Conservation (phyloP, 35 echinoderm and acorn worm genomes). For the Strongylocentrotus purpuratus region DNA sequence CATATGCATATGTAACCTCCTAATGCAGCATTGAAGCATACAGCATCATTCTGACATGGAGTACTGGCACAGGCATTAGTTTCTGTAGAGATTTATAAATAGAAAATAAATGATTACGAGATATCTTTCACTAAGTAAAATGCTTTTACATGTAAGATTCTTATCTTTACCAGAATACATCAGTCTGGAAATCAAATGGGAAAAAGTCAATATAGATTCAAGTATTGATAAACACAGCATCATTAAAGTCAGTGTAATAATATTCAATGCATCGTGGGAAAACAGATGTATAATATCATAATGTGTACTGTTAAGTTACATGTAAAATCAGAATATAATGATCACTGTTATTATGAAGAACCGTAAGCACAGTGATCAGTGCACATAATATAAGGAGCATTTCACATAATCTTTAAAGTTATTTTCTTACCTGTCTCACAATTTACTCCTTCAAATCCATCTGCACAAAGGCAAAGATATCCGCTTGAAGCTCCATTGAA, state of each 20-base stretch:
- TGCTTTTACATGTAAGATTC: not conserved
- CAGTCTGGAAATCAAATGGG: not conserved
- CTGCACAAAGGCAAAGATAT: constrained; percentile 63
- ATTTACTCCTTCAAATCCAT: constrained; percentile 54
- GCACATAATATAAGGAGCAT: no score
- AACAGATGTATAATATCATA: no score
- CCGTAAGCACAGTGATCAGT: no score
- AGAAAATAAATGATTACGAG: not conserved
- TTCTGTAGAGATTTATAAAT: not conserved
- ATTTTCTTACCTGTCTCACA: constrained; percentile 70
- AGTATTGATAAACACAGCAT: not conserved
- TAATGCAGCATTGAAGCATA: not conserved
- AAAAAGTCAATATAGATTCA: no score
- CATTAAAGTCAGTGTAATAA: not conserved
- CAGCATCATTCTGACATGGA: constrained; percentile 2
- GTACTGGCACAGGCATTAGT: not conserved
- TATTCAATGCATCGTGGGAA: no score
- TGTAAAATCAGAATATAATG: no score
- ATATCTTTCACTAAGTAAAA: not conserved
- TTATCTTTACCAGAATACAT: not conserved
- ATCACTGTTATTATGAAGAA: no score
- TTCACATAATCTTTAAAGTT: not conserved
- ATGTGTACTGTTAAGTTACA: no score
- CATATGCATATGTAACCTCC: constrained; percentile 26
- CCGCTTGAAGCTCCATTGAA: constrained; percentile 24